Percentiles rank a stretch among this genome's conserved stretches.
Conservation (phyloP, 2,888 invertebrate species). For the Byasa hedistus region DNA sequence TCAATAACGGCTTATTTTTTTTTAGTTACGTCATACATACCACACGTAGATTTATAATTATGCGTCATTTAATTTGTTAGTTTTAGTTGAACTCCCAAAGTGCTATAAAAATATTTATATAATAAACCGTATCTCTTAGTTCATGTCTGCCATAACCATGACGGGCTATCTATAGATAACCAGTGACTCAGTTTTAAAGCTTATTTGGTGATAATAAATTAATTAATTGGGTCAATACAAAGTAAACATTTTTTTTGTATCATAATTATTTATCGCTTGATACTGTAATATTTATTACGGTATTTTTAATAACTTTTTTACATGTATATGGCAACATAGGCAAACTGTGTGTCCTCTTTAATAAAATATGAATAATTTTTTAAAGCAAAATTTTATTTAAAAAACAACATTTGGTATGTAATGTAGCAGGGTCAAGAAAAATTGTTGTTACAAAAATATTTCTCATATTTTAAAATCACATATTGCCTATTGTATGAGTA, state of each 20-base stretch:
- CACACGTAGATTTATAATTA: background rate
- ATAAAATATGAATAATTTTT: no score
- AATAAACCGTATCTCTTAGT: background rate
- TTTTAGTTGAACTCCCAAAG: background rate
- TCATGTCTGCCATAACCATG: background rate
- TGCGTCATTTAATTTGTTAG: background rate
- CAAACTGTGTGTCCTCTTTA: background rate
- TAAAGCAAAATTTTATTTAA: no score
- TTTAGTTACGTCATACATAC: background rate
- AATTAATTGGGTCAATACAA: conserved; percentile 11
- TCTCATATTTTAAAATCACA: background rate
- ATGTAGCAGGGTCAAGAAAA: no score
- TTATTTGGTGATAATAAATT: conserved; percentile 8
- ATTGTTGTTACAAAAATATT: background rate
- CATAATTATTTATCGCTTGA: conserved; percentile 1
- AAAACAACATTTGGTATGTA: no score
- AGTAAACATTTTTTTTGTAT: conserved; percentile 2
- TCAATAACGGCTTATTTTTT: conserved; percentile 17
- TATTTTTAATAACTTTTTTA: background rate
- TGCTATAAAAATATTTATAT: background rate
- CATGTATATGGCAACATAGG: background rate
- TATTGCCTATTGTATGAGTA: conserved; percentile 2
- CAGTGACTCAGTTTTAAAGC: conserved; percentile 12
- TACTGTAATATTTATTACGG: background rate
- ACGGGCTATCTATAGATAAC: conserved; percentile 10